Conservation (phyloP, 2,113 vertebrate genomes). For the Corydoras maculifer region DNA sequence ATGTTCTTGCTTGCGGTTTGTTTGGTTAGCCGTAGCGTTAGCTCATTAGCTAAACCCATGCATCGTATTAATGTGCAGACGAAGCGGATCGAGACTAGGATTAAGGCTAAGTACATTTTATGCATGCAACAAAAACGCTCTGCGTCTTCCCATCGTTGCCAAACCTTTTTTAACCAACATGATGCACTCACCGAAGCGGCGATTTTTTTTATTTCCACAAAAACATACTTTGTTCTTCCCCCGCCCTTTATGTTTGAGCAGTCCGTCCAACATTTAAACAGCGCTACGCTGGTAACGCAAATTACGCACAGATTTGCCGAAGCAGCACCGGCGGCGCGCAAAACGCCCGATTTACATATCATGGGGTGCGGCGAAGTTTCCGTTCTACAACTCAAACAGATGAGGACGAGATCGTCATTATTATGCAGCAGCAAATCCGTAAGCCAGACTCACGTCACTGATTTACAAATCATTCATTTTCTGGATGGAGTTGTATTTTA, state of each 20-base stretch:
- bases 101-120: conserved; percentile 5
- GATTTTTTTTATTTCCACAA: conserved; percentile 26
- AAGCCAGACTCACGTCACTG: too few relatives aligned
- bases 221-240: conserved; percentile 37
- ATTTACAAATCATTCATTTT: too few relatives aligned
- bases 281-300: conserved; percentile 34
- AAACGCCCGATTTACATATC: background rate
- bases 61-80: conserved; percentile 28
- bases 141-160: background rate
- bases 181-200: conserved; percentile 24
- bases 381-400: too few relatives aligned
- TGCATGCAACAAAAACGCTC: conserved; percentile 5
- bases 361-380: background rate
- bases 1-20: background rate
- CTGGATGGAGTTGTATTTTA: too few relatives aligned
- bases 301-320: background rate
- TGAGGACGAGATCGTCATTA: background rate
- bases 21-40: conserved; percentile 11
- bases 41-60: conserved; percentile 30
- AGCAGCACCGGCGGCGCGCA: background rate
- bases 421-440: background rate
- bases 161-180: background rate
- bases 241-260: conserved; percentile 32
- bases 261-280: conserved; percentile 17
- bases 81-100: conserved; percentile 24